Evolutionary conservation across 2,113 vertebrate species (phyloP).

Genomic region (Cranoglanis bouderius): DNA sequence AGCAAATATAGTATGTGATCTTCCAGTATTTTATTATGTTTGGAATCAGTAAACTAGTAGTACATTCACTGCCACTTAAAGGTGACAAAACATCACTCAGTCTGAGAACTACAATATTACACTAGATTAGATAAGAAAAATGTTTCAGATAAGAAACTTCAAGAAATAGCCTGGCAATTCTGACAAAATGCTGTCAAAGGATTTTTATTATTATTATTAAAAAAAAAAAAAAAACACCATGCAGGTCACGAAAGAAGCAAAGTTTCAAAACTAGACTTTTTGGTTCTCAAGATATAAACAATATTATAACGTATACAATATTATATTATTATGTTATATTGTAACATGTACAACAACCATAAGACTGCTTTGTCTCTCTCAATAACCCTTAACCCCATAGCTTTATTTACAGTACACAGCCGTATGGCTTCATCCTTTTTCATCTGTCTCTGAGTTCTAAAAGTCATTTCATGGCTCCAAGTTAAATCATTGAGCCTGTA

Average conservation of each 20-base stretch:
- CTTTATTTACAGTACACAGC: slow-evolving; percentile 12
- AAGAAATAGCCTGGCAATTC: not conserved
- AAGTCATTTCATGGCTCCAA: not conserved
- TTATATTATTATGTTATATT: not conserved
- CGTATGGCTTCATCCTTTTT: not conserved
- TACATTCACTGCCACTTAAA: not conserved
- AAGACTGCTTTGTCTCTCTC: not conserved
- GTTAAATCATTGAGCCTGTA: not conserved
- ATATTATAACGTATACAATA: not conserved
- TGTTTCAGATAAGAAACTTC: not conserved
- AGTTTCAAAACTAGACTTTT: not conserved
- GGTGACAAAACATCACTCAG: not conserved
- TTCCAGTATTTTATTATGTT: not conserved
- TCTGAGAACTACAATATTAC: not conserved
- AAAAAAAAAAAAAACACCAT: no score
- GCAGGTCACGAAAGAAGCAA: not conserved
- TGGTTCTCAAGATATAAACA: not conserved
- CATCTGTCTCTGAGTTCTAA: not conserved
- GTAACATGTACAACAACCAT: not conserved
- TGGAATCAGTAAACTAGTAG: no score
- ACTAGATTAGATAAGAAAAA: not conserved
- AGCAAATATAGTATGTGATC: not conserved
- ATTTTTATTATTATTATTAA: not conserved
- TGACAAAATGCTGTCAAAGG: not conserved
- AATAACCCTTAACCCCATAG: not conserved